Evolutionary conservation across 2,113 vertebrate genomes (phyloP).

Genomic region (Butastur rufipennis): DNA sequence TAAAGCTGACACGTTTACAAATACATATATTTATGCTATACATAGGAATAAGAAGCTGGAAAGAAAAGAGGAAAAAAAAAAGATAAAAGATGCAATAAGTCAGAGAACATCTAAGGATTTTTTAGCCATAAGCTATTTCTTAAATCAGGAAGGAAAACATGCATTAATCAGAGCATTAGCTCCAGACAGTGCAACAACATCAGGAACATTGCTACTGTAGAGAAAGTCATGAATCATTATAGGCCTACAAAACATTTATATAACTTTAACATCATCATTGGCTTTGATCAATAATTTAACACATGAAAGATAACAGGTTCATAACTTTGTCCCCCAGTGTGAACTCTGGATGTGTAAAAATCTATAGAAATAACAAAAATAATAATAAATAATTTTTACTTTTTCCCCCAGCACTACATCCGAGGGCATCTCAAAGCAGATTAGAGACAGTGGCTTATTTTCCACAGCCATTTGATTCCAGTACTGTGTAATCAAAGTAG

Average conservation of each 20-base stretch:
- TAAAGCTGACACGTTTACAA: background rate
- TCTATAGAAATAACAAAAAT: background rate
- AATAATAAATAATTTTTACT: background rate
- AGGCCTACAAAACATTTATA: background rate
- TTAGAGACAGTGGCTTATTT: background rate
- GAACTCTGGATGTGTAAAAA: background rate
- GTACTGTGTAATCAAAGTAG: background rate
- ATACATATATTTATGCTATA: background rate
- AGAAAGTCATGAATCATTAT: constrained; percentile 3
- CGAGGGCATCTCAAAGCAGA: background rate
- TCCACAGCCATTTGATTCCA: background rate
- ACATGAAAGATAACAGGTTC: background rate
- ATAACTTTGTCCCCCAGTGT: background rate
- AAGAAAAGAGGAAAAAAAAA: background rate
- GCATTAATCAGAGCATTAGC: constrained; percentile 50
- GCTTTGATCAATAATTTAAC: background rate
- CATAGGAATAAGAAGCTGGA: background rate
- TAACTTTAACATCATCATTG: background rate
- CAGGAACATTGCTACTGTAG: background rate
- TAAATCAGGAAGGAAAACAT: constrained; percentile 24
- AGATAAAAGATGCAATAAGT: background rate
- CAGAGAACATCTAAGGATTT: background rate
- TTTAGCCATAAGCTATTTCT: constrained; percentile 40
- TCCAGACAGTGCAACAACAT: background rate
- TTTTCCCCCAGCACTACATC: background rate